Percentiles rank a stretch among this genome's conserved stretches.
Evolutionary conservation across 2,113 vertebrate species (phyloP).

Genomic region (Phrynocephalus versicolor): DNA sequence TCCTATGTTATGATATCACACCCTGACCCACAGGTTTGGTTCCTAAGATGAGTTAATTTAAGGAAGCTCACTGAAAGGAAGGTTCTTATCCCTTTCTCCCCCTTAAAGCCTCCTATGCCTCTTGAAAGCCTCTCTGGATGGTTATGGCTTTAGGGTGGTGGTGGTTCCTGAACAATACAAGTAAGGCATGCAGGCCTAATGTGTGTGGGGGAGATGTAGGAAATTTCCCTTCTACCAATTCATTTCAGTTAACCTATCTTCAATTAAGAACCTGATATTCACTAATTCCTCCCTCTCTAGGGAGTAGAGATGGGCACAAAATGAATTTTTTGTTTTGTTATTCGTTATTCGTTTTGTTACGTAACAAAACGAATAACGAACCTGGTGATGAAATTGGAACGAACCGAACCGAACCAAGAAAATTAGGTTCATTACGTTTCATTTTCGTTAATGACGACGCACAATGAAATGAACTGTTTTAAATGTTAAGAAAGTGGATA

Average conservation of each 20-base stretch:
- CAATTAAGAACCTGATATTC: neutral
- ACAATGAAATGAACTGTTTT: too few relatives aligned
- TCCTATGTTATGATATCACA: slow-evolving; percentile 34
- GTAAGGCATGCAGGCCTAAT: neutral
- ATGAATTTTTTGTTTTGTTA: too few relatives aligned
- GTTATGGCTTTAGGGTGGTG: neutral
- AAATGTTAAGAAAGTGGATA: too few relatives aligned
- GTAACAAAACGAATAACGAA: too few relatives aligned
- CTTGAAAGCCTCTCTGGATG: neutral
- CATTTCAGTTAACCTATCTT: neutral
- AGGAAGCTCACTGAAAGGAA: neutral
- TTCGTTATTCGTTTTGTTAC: too few relatives aligned
- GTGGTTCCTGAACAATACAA: neutral
- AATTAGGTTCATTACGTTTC: too few relatives aligned
- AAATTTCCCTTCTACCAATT: neutral
- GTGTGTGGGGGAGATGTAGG: neutral
- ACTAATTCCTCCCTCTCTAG: neutral
- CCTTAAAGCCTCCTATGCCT: neutral
- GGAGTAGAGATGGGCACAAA: too few relatives aligned
- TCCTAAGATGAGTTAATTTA: neutral
- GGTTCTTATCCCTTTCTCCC: neutral
- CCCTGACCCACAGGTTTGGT: slow-evolving; percentile 43
- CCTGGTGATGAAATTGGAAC: too few relatives aligned
- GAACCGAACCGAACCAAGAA: too few relatives aligned
- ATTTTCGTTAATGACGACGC: too few relatives aligned